Evolutionary conservation across 2,888 invertebrate species (phyloP).

Genomic region (Pheosia tremula): DNA sequence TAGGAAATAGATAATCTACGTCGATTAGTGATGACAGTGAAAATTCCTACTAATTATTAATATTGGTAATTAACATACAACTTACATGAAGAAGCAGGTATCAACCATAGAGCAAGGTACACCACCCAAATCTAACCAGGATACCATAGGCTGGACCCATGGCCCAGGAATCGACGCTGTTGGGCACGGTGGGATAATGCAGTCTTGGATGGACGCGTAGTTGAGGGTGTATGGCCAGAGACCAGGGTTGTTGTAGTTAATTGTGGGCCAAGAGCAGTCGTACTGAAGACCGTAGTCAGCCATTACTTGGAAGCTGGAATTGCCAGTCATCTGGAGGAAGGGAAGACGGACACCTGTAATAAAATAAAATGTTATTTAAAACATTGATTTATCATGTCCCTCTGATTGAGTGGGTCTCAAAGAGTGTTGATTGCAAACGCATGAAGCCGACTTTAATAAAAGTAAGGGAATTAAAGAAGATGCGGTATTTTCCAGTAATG

Average conservation of each 20-base stretch:
- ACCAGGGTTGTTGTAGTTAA: slow-evolving; percentile 61
- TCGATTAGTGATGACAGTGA: no score
- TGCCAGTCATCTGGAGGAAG: slow-evolving; percentile 83
- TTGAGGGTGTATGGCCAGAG: slow-evolving; percentile 89
- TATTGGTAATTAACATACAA: slow-evolving; percentile 17
- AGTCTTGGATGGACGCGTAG: slow-evolving; percentile 82
- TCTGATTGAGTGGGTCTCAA: no score
- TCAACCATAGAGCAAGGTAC: slow-evolving; percentile 84
- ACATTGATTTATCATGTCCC: no score
- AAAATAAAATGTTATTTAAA: neutral
- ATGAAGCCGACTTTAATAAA: no score
- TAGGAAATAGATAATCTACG: no score
- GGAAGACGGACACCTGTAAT: slow-evolving; percentile 80
- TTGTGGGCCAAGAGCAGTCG: slow-evolving; percentile 86
- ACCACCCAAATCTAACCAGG: slow-evolving; percentile 74
- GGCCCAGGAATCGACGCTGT: slow-evolving; percentile 82
- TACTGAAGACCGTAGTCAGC: slow-evolving; percentile 77
- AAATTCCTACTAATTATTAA: no score
- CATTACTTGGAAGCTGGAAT: slow-evolving; percentile 84
- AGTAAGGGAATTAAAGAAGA: no score
- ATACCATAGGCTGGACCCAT: slow-evolving; percentile 88
- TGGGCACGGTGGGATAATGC: slow-evolving; percentile 84
- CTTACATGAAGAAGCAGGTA: slow-evolving; percentile 78
- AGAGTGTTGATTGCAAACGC: no score
- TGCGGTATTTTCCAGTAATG: no score